phyloP scores from a whole-genome alignment of 1,140 invertebrate species.

The Drosophila sp. region DNA sequence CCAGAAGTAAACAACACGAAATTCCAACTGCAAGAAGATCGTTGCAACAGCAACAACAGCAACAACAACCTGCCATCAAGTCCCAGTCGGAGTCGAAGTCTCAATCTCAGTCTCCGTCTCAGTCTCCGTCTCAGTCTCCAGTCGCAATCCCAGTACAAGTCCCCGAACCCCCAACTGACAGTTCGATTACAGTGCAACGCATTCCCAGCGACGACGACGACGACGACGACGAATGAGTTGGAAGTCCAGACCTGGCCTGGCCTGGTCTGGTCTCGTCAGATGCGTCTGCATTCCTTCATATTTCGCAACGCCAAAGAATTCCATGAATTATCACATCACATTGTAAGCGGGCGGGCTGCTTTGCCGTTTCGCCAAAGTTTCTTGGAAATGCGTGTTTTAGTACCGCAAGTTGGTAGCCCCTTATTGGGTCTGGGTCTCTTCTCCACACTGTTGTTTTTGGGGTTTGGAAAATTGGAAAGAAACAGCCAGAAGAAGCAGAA shows the following conservation, averaged over 20 bases:
- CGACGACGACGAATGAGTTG: slow-evolving; percentile 12
- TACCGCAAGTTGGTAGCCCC: neutral
- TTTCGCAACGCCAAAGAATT: slow-evolving; percentile 70
- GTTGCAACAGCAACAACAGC: slow-evolving; percentile 4
- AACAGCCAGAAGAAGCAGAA: neutral
- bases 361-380: slow-evolving; percentile 15
- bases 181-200: slow-evolving; percentile 58
- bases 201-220: slow-evolving; percentile 31
- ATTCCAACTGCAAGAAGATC: slow-evolving; percentile 25
- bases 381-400: slow-evolving; percentile 20
- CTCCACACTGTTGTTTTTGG: neutral
- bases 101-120: neutral
- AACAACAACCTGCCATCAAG: slow-evolving; percentile 7
- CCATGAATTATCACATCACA: slow-evolving; percentile 52
- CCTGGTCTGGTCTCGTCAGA: slow-evolving; percentile 49
- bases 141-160: slow-evolving; percentile 27
- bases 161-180: slow-evolving; percentile 24
- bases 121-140: neutral
- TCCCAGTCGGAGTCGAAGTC: neutral
- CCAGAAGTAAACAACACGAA: slow-evolving; percentile 33
- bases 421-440: neutral
- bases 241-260: slow-evolving; percentile 1
- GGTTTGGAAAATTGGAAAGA: slow-evolving; percentile 3
- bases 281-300: slow-evolving; percentile 71
- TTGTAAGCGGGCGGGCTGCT: slow-evolving; percentile 19